phyloP scores from a whole-genome alignment of 2,113 vertebrate species.

The Ceyx melanurus region DNA sequence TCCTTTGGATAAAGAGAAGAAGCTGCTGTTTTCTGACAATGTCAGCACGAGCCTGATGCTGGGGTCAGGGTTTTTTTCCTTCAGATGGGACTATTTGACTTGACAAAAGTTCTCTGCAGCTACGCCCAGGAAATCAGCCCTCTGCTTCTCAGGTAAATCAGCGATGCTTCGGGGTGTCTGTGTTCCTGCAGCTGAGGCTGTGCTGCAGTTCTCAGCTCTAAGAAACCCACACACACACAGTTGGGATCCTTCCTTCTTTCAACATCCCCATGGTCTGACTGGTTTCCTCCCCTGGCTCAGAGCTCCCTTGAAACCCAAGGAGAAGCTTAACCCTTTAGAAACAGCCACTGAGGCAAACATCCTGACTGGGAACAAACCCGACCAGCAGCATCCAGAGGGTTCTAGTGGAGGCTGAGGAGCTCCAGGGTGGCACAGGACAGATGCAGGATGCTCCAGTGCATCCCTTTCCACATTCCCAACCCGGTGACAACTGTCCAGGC shows the following conservation, averaged over 20 bases:
- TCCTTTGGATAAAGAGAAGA: neutral
- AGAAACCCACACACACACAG: neutral
- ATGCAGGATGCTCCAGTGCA: neutral
- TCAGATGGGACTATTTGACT: neutral
- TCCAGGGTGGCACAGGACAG: neutral
- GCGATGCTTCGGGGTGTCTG: neutral
- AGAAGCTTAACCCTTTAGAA: neutral
- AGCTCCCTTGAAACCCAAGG: neutral
- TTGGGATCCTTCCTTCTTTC: neutral
- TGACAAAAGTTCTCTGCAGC: conserved; percentile 7
- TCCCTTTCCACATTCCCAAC: neutral
- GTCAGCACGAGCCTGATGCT: neutral
- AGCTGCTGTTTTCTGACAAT: neutral
- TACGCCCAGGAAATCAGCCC: neutral
- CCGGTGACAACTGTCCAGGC: neutral
- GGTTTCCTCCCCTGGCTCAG: neutral
- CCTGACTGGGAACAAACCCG: fast-evolving
- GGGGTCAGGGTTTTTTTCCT: neutral
- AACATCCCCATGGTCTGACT: fast-evolving
- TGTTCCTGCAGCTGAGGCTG: neutral
- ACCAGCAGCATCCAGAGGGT: neutral
- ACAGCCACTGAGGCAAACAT: neutral
- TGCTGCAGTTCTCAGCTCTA: neutral
- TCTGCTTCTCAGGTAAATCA: neutral
- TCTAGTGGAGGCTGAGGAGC: fast-evolving